Percentiles rank a stretch among this genome's conserved stretches.
These are phyloP conservation scores for Onychomys torridus DNA, from an alignment of 2,797 vertebrate species.

Conservation along the genomic window DNA sequence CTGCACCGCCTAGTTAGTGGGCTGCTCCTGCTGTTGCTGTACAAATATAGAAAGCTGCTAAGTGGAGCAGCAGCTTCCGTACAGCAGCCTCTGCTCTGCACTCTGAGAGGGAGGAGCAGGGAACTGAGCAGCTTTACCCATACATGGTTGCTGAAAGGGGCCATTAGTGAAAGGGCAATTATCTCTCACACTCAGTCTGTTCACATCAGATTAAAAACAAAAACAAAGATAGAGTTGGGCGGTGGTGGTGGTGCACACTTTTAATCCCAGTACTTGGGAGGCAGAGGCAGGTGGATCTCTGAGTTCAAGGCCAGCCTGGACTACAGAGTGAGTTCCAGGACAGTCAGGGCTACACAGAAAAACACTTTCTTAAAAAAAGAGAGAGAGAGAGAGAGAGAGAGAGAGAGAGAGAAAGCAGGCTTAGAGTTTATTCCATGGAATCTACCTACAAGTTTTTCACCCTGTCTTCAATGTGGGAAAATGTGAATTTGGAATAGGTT, in stretches of 20 bases:
- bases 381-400: too few species aligned
- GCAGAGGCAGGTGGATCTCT: neutral
- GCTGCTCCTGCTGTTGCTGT: constrained; percentile 81
- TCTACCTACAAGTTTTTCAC: neutral
- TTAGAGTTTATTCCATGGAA: neutral
- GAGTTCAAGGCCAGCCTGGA: neutral
- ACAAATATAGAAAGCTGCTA: constrained; percentile 88
- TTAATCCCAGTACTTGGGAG: neutral
- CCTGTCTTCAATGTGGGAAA: neutral
- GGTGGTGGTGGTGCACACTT: neutral
- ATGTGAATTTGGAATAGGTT: neutral
- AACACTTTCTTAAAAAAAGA: too few species aligned
- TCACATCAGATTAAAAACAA: constrained; percentile 56
- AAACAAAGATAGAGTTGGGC: neutral
- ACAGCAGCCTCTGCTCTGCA: constrained; percentile 82
- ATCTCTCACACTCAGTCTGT: constrained; percentile 73
- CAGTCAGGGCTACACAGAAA: too few species aligned
- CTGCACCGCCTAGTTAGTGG: constrained; percentile 53
- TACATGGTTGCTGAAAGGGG: constrained; percentile 86
- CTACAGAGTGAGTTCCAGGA: too few species aligned
- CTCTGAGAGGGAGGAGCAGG: constrained; percentile 85
- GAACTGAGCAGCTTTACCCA: constrained; percentile 86
- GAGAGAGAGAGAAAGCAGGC: too few species aligned
- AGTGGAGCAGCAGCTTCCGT: constrained; percentile 81
- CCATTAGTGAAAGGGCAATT: constrained; percentile 76